Base-by-base conservation (phyloP, 2,797 vertebrate genomes). In the Enteromius anoplus region DNA sequence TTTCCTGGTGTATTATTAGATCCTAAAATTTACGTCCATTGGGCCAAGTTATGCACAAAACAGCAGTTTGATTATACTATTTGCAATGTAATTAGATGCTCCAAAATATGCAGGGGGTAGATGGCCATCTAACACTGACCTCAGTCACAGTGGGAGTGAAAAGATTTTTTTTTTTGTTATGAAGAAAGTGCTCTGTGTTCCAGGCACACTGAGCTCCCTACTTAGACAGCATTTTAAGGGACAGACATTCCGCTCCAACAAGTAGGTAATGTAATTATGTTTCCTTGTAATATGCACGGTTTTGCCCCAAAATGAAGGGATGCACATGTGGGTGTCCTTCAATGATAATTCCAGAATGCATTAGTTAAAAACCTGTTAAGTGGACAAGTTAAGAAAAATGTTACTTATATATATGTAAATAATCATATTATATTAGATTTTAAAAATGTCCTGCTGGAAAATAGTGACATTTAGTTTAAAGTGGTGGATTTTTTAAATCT, bases 11-110 rank as follows among this genome's bases (percentile, higher is more conserved):
- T 81, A 72, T 81, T 72, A 47, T 71, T 49, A 70, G 79, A 72
- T 11, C 53, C 23, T 70, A 60, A 71, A 71, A 80, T 80, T 1
- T 71, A 62, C 37, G 34, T 81, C 15, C 34, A 58, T 21, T 58
- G 8, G 47, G 29, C 2, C 19, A 60, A 29, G 37, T 71, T 62
- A 14, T 60, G 8, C 40, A 47, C 68, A 62, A 34, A 80, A 34
- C 68, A 80, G 40, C 40, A 60, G 26, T 80, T 62, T 80, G 12
- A 71, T 62, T 80, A 42, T 80, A 7, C 49, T 29, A 12, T 69
- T 80, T 80, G 49, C 23, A 29, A 58, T 69, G 34, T 21, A 55
- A 80, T 70, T 14, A 69, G n/a, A 69, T 0, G 11, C 29, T 62
- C 9, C 15, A 42, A 26, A 66, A 58, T 68, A 42, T 26, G 49